Evolutionary conservation across 2,113 vertebrate species (phyloP).

Genomic region (Hirundichthys speculiger): DNA sequence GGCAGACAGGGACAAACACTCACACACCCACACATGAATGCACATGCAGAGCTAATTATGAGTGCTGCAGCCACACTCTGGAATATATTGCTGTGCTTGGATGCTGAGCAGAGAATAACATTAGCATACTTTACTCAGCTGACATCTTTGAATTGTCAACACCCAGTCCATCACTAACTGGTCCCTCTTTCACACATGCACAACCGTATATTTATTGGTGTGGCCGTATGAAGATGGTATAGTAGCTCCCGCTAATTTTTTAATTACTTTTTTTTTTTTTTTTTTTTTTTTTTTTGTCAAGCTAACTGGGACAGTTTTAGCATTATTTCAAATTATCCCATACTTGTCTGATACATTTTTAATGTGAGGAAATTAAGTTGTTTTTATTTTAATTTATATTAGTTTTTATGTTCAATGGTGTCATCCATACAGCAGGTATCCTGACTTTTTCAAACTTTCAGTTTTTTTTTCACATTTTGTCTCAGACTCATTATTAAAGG

Average conservation of each 20-base stretch:
- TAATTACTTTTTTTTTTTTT: background rate
- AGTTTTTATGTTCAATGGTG: no score
- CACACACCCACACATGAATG: background rate
- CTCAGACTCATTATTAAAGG: no score
- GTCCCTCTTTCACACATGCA: slow-evolving; percentile 3
- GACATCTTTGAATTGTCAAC: slow-evolving; percentile 63
- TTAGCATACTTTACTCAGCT: slow-evolving; percentile 67
- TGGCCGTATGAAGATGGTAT: background rate
- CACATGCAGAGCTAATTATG: slow-evolving; percentile 44
- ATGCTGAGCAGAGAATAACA: slow-evolving; percentile 55
- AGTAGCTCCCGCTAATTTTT: background rate
- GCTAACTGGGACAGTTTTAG: background rate
- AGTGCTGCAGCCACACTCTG: slow-evolving; percentile 21
- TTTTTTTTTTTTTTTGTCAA: background rate
- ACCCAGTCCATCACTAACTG: slow-evolving; percentile 54
- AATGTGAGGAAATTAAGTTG: no score
- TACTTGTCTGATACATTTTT: no score
- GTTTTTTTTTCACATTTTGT: no score
- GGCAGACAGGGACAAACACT: background rate
- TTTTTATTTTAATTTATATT: no score
- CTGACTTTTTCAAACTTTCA: no score
- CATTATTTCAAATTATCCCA: background rate
- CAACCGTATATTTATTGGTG: background rate
- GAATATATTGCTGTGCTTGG: slow-evolving; percentile 54
- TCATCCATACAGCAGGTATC: no score